phyloP scores from a whole-genome alignment of 2,113 vertebrate genomes.

The Camarhynchus parvulus region DNA sequence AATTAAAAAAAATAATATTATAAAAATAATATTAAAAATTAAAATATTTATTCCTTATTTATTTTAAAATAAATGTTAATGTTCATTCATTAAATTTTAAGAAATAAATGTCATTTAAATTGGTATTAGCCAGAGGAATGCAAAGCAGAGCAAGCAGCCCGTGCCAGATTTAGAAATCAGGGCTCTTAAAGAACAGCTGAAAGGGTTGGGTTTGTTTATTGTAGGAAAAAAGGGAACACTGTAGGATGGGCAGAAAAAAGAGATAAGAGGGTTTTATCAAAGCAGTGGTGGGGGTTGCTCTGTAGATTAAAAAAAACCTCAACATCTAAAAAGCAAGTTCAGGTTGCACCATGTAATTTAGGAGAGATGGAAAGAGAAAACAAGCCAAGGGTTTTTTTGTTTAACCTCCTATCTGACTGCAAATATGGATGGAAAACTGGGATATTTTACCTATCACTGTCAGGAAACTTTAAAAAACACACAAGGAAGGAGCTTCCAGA shows the following conservation, averaged over 20 bases:
- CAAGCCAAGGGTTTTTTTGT: neutral
- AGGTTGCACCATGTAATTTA: neutral
- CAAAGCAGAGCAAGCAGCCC: neutral
- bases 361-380: neutral
- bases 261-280: neutral
- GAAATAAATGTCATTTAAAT: neutral
- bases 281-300: neutral
- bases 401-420: neutral
- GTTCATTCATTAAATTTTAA: neutral
- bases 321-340: neutral
- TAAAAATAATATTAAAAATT: neutral
- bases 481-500: neutral
- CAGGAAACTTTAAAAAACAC: neutral
- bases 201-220: constrained; percentile 34
- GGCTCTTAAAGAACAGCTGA: constrained; percentile 19
- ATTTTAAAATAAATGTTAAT: neutral
- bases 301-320: neutral
- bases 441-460: neutral
- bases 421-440: neutral
- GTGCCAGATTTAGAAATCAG: neutral
- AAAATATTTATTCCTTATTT: neutral
- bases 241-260: constrained; percentile 4
- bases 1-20: neutral
- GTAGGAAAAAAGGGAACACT: neutral
- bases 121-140: neutral